Evolutionary conservation across 2,113 vertebrate genomes (phyloP), one percentile per base, ranked within the genome.

Genomic region (Epinephelus fuscoguttatus): DNA sequence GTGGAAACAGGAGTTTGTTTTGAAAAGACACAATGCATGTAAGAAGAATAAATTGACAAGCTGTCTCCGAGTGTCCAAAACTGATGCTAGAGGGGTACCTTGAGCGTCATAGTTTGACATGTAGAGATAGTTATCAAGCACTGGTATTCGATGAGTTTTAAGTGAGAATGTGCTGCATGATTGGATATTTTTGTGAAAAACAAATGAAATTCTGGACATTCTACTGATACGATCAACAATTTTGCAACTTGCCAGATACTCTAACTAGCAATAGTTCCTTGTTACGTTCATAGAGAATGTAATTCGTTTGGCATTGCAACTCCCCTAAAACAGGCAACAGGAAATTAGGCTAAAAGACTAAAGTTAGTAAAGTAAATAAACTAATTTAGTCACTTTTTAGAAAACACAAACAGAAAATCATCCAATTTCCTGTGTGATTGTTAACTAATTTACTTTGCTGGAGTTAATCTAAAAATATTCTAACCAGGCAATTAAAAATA

Each of bases 401-500:
- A 73, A 77, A 66, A 47, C 17, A 56, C 55, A 66, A 47, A 86
- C 18, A 55, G 9, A 69, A 68, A 85, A 49, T 63, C 8, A 59
- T 68, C 59, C 0, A 9, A 56, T 71, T 85, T 69, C 10, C 37
- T 71, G n/a, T 55, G 6, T 55, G 64, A 63, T 27, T 77, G 47
- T 80, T 79, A 21, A 66, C 23, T 62, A 50, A 78, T 81, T 81
- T 57, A 57, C 40, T 84, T 70, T 2, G 53, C 45, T 70, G 33
- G 45, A 60, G 33, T 6, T 47, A 25, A 78, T 75, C 10, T 57
- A 55, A 45, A 86, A 81, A 69, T 52, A 72, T 70, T 70, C 37
- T 17, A 73, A 76, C 21, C 11, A 70, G 57, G 53, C 14, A 57
- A 79, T 86, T 72, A 74, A 37, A 84, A 74, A 70, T 45, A 25